Evolutionary conservation across 2,797 vertebrate species (phyloP).

Genomic region (Pseudochaenichthys georgianus): DNA sequence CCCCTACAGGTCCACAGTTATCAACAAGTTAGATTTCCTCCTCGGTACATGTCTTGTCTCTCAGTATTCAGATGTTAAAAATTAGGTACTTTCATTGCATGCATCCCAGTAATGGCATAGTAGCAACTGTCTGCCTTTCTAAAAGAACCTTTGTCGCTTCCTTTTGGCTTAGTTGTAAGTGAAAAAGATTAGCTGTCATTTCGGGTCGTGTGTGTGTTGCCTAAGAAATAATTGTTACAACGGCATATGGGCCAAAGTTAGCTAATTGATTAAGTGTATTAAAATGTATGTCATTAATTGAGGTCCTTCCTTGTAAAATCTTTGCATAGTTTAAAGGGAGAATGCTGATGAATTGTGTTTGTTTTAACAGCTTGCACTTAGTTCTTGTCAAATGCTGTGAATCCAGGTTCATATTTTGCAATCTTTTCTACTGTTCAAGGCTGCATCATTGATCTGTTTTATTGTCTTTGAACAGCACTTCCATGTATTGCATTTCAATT

Average conservation of each 20-base stretch:
- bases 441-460: constrained; percentile 58
- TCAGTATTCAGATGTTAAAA: constrained; percentile 50
- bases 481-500: constrained; percentile 68
- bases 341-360: constrained; percentile 58
- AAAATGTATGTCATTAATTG: constrained; percentile 66
- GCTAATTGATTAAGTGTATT: constrained; percentile 68
- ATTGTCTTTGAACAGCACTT: constrained; percentile 67
- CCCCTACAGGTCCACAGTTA: constrained; percentile 35
- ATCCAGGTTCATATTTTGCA: constrained; percentile 69
- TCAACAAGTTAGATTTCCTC: constrained; percentile 28
- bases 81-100: constrained; percentile 72
- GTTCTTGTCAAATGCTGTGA: constrained; percentile 76
- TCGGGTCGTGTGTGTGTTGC: constrained; percentile 35
- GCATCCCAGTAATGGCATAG: constrained; percentile 54
- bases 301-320: constrained; percentile 60
- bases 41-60: constrained; percentile 45
- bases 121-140: constrained; percentile 45
- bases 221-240: constrained; percentile 43
- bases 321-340: constrained; percentile 73
- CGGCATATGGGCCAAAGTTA: constrained; percentile 72
- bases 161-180: constrained; percentile 39
- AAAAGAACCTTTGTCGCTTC: constrained; percentile 36
- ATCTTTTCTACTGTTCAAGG: constrained; percentile 66
- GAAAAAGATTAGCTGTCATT: constrained; percentile 9
- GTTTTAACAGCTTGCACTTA: constrained; percentile 75